These are phyloP conservation scores for Axinella damicornis DNA, from an alignment of 37 sponge, comb jelly and placozoan genomes.

Conservation along the genomic window DNA sequence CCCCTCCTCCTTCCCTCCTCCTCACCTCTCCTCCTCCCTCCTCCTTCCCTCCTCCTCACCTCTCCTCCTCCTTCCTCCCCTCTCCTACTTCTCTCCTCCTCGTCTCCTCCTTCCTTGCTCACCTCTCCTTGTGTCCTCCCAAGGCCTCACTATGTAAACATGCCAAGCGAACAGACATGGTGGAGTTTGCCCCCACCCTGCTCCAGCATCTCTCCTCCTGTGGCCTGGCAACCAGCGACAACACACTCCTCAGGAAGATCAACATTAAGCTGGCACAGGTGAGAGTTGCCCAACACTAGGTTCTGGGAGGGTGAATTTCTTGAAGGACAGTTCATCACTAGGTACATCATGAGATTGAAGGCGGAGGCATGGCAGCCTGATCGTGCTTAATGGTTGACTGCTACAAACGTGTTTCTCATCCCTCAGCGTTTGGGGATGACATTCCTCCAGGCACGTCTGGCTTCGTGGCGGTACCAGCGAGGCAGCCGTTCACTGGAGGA, in stretches of 20 bases:
- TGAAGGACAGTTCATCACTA: no score
- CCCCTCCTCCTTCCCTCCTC: neutral
- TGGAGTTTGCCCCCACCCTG: slow-evolving; percentile 51
- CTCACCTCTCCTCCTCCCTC: neutral
- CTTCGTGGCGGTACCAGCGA: slow-evolving; percentile 92
- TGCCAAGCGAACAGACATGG: slow-evolving; percentile 83
- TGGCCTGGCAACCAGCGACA: slow-evolving; percentile 38
- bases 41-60: slow-evolving; percentile 28
- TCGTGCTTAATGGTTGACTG: no score
- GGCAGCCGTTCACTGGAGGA: slow-evolving; percentile 82
- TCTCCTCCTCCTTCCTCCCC: neutral
- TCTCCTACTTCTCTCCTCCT: neutral
- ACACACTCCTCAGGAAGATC: slow-evolving; percentile 89
- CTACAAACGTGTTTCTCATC: neutral
- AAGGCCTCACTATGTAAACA: slow-evolving; percentile 68
- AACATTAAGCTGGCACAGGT: slow-evolving; percentile 90
- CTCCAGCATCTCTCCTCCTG: slow-evolving; percentile 39
- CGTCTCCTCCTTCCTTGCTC: neutral
- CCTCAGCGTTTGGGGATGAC: slow-evolving; percentile 75
- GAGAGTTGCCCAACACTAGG: no score
- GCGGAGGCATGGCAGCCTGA: neutral
- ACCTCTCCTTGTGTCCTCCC: neutral
- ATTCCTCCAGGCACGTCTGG: slow-evolving; percentile 76
- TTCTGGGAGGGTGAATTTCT: no score
- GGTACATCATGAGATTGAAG: neutral